Conservation (phyloP, 2,113 vertebrate genomes). For the Gasterosteus nipponicus region DNA sequence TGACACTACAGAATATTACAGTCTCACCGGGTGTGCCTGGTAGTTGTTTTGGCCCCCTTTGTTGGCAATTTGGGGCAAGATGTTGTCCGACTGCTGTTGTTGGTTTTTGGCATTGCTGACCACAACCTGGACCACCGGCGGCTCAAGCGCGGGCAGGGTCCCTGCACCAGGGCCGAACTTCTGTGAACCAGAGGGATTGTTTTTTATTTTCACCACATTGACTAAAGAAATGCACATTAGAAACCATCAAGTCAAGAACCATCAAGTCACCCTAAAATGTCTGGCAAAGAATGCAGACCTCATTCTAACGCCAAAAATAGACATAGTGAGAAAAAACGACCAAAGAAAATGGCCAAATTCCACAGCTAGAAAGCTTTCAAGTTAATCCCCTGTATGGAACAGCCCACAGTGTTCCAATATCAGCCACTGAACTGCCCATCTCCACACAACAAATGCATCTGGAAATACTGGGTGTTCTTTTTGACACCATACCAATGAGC, state of each 20-base stretch:
- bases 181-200: slow-evolving; percentile 68
- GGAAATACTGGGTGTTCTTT: slow-evolving; percentile 15
- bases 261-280: too few relatives aligned
- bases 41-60: slow-evolving; percentile 79
- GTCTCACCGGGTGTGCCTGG: slow-evolving; percentile 79
- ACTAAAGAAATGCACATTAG: not conserved
- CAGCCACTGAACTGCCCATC: slow-evolving; percentile 3
- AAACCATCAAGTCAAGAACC: too few relatives aligned
- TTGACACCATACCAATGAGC: slow-evolving; percentile 10
- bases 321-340: not conserved
- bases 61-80: slow-evolving; percentile 83
- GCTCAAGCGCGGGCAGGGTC: slow-evolving; percentile 84
- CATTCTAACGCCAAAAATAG: not conserved
- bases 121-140: slow-evolving; percentile 83
- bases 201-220: not conserved
- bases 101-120: slow-evolving; percentile 80
- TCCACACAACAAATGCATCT: slow-evolving; percentile 3
- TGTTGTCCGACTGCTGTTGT: slow-evolving; percentile 78
- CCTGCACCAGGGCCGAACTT: slow-evolving; percentile 76
- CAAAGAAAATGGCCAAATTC: slow-evolving; percentile 5
- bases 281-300: not conserved
- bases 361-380: not conserved
- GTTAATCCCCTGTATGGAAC: not conserved
- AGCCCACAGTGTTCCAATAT: not conserved
- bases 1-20: not conserved